These are phyloP conservation scores for Melozone crissalis DNA, from an alignment of 2,113 vertebrate genomes.

Conservation along the genomic window DNA sequence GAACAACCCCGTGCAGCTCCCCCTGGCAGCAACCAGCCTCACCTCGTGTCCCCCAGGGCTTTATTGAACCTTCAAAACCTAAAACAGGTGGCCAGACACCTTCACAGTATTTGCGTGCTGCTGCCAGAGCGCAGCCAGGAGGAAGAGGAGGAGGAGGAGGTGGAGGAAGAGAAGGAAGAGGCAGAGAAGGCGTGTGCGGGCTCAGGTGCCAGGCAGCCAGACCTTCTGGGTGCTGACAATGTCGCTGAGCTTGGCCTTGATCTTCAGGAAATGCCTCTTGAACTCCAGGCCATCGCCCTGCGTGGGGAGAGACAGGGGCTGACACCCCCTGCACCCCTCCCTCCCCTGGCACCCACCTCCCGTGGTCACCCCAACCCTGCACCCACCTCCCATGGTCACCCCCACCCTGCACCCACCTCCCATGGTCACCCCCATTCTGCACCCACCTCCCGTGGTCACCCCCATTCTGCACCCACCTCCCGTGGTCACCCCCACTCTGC, in stretches of 20 bases:
- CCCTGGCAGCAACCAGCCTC: background rate
- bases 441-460: background rate
- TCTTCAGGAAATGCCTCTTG: constrained; percentile 92
- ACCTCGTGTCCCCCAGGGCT: background rate
- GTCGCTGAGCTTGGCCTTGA: constrained; percentile 89
- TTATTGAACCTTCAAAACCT: constrained; percentile 8
- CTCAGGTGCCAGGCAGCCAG: constrained; percentile 78
- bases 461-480: background rate
- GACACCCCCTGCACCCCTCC: background rate
- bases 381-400: no score
- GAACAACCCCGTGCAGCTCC: fast-evolving
- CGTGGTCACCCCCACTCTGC: no score
- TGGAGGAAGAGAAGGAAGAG: background rate
- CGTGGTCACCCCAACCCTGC: fast-evolving
- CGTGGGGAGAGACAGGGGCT: fast-evolving
- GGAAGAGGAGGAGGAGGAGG: background rate
- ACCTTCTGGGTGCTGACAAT: constrained; percentile 89
- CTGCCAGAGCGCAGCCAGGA: background rate
- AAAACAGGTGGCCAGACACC: background rate
- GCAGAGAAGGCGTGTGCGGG: background rate
- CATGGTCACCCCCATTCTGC: background rate
- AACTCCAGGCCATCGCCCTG: constrained; percentile 97
- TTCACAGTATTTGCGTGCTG: fast-evolving
- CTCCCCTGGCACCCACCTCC: background rate
- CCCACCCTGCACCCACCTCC: no score